Evolutionary conservation across 2,888 invertebrate species (phyloP).

Genomic region (Mythimna albipuncta): DNA sequence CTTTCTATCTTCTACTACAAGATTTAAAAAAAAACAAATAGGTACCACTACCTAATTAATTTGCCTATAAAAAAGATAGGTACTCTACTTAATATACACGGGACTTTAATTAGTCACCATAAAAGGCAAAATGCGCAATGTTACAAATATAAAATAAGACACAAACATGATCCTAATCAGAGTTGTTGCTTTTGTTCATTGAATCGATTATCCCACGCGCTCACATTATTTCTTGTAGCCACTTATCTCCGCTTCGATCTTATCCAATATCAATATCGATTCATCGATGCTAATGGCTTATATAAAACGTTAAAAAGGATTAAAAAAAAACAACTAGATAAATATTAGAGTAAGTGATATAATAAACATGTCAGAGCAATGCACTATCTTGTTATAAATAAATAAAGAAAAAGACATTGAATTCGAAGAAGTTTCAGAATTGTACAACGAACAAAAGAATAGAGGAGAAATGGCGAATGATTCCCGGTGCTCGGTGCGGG

Average conservation of each 20-base stretch:
- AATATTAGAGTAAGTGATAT: conserved; percentile 47
- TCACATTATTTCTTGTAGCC: conserved; percentile 76
- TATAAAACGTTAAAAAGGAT: conserved; percentile 47
- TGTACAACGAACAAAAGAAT: conserved; percentile 67
- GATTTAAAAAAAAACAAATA: too few relatives aligned
- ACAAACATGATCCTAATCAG: conserved; percentile 77
- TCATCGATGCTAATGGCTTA: conserved; percentile 70
- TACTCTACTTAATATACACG: background rate
- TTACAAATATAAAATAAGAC: conserved; percentile 72
- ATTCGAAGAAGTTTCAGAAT: conserved; percentile 64
- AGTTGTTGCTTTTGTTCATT: conserved; percentile 79
- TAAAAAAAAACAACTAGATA: conserved; percentile 43
- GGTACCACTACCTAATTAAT: background rate
- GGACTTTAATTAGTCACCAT: conserved; percentile 35
- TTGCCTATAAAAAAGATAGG: background rate
- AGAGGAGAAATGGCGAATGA: conserved; percentile 62
- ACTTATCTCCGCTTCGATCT: conserved; percentile 75
- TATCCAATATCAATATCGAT: conserved; percentile 76
- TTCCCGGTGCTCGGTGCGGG: conserved; percentile 50
- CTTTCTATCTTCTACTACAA: background rate
- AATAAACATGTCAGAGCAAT: conserved; percentile 55
- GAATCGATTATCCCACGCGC: conserved; percentile 83
- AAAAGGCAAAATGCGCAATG: conserved; percentile 57
- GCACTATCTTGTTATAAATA: conserved; percentile 65
- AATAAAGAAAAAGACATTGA: conserved; percentile 66